Evolutionary conservation across 92 coral and sea anemone species (phyloP).

Genomic region (Nematostella vectensis): DNA sequence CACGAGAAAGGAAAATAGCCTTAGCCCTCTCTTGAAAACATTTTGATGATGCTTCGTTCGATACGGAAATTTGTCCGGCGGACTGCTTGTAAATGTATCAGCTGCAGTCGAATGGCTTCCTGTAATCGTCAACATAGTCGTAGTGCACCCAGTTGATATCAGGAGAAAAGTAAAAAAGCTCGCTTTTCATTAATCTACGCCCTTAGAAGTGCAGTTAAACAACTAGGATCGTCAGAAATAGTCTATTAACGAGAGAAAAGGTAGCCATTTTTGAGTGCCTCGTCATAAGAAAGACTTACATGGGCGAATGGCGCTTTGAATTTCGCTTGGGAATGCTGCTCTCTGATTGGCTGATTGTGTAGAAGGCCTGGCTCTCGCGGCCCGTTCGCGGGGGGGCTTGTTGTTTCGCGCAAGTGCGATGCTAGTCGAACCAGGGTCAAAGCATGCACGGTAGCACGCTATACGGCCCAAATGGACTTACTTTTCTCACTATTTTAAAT

Average conservation of each 20-base stretch:
- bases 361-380: constrained; percentile 23
- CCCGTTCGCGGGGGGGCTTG: constrained; percentile 71
- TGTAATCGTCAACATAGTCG: too few species aligned
- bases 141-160: too few species aligned
- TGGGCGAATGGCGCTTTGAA: constrained; percentile 51
- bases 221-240: too few species aligned
- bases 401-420: constrained; percentile 82
- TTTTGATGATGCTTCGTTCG: too few species aligned
- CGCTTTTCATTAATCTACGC: too few species aligned
- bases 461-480: constrained; percentile 52
- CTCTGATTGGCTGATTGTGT: constrained; percentile 56
- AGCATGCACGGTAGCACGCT: constrained; percentile 86
- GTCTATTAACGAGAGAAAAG: constrained; percentile 15
- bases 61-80: too few species aligned
- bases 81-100: too few species aligned
- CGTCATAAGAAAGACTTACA: constrained; percentile 59
- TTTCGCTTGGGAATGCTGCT: constrained; percentile 46
- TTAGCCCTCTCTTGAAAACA: too few species aligned
- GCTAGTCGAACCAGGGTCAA: constrained; percentile 60
- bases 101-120: too few species aligned
- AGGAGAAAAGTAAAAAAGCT: too few species aligned
- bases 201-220: too few species aligned
- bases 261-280: constrained; percentile 54
- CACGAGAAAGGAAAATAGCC: too few species aligned
- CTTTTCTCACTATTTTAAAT: constrained; percentile 57